Conservation (phyloP, 1,140 invertebrate genomes). For the Drosophila elegans region DNA sequence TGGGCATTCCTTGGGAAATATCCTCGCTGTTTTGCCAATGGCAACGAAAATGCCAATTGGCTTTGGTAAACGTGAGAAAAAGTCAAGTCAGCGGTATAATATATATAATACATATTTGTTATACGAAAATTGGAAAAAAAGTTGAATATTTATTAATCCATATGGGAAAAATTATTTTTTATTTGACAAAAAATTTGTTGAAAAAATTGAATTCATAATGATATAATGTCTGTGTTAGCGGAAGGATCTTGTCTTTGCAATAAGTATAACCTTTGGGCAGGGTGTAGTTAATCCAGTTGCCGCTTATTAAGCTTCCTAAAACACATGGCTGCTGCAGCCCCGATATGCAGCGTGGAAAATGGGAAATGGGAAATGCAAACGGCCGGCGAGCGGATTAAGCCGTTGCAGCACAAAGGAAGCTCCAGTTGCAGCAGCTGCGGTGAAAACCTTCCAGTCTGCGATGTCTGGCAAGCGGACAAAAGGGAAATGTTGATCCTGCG, state of each 20-base stretch:
- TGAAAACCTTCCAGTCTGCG: conserved; percentile 35
- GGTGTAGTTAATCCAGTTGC: conserved; percentile 67
- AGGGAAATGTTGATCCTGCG: conserved; percentile 73
- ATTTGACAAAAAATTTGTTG: too few relatives aligned
- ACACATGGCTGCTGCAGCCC: conserved; percentile 48
- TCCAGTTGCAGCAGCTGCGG: conserved; percentile 40
- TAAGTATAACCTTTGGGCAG: not conserved
- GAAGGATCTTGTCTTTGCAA: too few relatives aligned
- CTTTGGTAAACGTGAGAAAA: not conserved
- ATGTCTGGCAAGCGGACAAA: conserved; percentile 65
- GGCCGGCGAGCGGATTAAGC: conserved; percentile 65
- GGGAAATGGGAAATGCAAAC: conserved; percentile 71
- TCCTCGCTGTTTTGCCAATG: conserved; percentile 35
- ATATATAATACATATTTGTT: too few relatives aligned
- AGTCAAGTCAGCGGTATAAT: too few relatives aligned
- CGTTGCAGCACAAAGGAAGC: conserved; percentile 40
- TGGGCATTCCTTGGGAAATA: conserved; percentile 56
- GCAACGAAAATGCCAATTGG: conserved; percentile 37
- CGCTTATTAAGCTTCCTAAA: conserved; percentile 52
- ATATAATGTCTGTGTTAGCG: too few relatives aligned
- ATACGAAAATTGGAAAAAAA: too few relatives aligned
- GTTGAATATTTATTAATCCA: too few relatives aligned
- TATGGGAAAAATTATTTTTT: too few relatives aligned
- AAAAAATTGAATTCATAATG: too few relatives aligned
- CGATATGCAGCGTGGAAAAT: conserved; percentile 74